These are phyloP conservation scores for Graphium colonna DNA, from an alignment of 2,888 invertebrate species.

Conservation along the genomic window DNA sequence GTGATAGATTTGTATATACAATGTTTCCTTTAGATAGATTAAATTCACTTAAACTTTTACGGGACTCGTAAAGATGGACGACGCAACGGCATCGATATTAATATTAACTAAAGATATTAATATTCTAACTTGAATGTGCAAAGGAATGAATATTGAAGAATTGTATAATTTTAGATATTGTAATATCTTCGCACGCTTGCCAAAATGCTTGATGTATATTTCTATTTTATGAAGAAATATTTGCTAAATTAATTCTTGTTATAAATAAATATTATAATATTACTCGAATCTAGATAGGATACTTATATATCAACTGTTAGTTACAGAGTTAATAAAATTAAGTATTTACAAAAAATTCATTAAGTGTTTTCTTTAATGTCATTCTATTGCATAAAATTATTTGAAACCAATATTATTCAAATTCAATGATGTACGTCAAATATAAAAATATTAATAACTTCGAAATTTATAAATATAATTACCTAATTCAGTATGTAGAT, in stretches of 20 bases:
- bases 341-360: constrained; percentile 68
- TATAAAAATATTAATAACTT: too few relatives aligned
- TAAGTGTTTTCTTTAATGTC: too few relatives aligned
- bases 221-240: constrained; percentile 29
- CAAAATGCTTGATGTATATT: constrained; percentile 33
- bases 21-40: constrained; percentile 9
- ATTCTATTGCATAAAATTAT: too few relatives aligned
- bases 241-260: constrained; percentile 72
- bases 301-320: constrained; percentile 78
- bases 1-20: constrained; percentile 4
- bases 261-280: constrained; percentile 70
- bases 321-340: constrained; percentile 78
- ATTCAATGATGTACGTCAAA: too few relatives aligned
- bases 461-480: too few relatives aligned
- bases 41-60: background rate
- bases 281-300: constrained; percentile 77
- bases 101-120: too few relatives aligned
- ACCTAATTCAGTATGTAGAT: too few relatives aligned
- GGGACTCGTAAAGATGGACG: too few relatives aligned
- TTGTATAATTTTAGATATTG: background rate
- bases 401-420: too few relatives aligned
- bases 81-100: too few relatives aligned
- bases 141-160: too few relatives aligned
- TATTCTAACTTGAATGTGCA: too few relatives aligned
- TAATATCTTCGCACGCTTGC: constrained; percentile 39